Conservation (phyloP, 1,140 invertebrate species). For the Anastrepha ludens region DNA sequence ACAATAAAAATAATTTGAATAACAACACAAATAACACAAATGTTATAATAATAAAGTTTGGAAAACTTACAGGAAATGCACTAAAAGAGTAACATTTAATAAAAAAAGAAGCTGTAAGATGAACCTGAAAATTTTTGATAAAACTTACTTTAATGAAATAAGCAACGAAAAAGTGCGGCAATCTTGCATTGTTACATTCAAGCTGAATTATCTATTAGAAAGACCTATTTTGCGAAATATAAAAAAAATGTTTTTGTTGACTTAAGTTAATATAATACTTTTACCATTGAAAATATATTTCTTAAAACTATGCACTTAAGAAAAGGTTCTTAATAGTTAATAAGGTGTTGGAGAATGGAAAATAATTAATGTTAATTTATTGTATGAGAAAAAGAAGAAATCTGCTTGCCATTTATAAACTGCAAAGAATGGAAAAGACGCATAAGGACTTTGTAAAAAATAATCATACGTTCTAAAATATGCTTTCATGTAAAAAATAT, state of each 20-base stretch:
- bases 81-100: neutral
- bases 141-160: neutral
- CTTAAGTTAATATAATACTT: neutral
- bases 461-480: neutral
- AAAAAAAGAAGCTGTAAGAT: neutral
- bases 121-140: neutral
- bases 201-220: no score
- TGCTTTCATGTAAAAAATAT: neutral
- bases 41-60: no score
- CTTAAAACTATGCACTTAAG: no score
- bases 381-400: neutral
- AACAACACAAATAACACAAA: neutral
- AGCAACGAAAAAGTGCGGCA: conserved; percentile 24
- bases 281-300: no score
- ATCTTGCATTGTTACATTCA: neutral
- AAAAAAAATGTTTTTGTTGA: neutral
- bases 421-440: neutral
- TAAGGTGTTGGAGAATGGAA: no score
- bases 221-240: no score
- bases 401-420: conserved; percentile 4
- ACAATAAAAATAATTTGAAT: neutral
- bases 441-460: neutral
- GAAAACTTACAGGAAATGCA: neutral
- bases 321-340: no score
- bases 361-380: no score